Evolutionary conservation across 2,113 vertebrate genomes (phyloP).

Genomic region (Rhabdomys dilectus): DNA sequence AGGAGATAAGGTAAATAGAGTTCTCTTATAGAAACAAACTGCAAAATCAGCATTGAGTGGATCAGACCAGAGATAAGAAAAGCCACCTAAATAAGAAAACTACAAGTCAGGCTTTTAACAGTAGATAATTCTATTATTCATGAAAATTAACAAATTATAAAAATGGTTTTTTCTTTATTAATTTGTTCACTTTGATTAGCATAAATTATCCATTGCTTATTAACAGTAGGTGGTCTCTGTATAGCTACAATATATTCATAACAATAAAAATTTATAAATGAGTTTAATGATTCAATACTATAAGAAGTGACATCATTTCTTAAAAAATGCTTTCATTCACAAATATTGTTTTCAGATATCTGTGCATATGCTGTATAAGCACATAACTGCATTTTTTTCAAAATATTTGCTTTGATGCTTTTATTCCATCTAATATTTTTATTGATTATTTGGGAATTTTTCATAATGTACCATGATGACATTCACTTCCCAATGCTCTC

Average conservation of each 20-base stretch:
- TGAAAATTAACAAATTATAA: conserved; percentile 5
- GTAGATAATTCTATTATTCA: not conserved
- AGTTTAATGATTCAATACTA: not conserved
- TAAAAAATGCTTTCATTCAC: not conserved
- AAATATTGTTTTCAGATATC: not conserved
- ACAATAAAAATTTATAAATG: not conserved
- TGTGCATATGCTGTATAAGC: not conserved
- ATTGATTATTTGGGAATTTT: not conserved
- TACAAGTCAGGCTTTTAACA: not conserved
- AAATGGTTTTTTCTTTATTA: not conserved
- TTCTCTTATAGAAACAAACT: conserved; percentile 32
- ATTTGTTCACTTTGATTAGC: not conserved
- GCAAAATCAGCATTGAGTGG: conserved; percentile 42
- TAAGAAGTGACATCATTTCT: conserved; percentile 11
- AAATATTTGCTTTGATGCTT: not conserved
- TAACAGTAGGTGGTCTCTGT: not conserved
- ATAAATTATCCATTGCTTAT: not conserved
- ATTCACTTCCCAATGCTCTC: not conserved
- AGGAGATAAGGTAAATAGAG: conserved; percentile 33
- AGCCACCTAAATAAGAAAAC: conserved; percentile 37
- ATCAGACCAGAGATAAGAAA: conserved; percentile 60
- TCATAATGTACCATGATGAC: not conserved
- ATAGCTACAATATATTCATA: not conserved
- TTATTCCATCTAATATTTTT: not conserved
- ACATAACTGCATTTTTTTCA: not conserved